A percentile compares a stretch with the other conserved stretches of the same genome.
These are phyloP conservation scores for Rhodinocichla rosea DNA, from an alignment of 2,113 vertebrate genomes.

Conservation along the genomic window DNA sequence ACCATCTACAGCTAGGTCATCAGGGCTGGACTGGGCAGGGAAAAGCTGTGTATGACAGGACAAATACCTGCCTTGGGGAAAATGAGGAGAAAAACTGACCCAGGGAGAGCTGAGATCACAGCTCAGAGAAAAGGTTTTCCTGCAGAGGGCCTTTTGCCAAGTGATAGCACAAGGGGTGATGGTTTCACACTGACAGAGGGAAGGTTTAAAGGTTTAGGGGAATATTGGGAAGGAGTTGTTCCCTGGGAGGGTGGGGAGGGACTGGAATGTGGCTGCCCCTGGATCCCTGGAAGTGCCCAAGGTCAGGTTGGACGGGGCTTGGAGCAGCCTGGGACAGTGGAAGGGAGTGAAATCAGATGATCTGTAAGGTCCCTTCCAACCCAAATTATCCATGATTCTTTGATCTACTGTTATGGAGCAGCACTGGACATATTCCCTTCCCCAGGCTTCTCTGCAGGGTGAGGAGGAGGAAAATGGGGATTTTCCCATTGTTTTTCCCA, in stretches of 20 bases:
- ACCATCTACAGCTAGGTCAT: not conserved
- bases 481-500: no score
- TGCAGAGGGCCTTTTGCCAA: not conserved
- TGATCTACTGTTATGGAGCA: not conserved
- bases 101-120: not conserved
- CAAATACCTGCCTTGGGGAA: not conserved
- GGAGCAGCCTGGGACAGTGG: fast-evolving
- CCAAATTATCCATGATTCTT: not conserved
- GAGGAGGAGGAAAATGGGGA: not conserved
- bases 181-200: not conserved
- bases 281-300: not conserved
- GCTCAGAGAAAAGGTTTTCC: not conserved
- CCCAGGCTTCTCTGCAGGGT: not conserved
- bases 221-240: not conserved
- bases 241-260: not conserved
- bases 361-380: not conserved
- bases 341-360: not conserved
- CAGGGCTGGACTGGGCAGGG: not conserved
- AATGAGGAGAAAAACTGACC: not conserved
- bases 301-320: fast-evolving
- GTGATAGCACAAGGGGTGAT: not conserved
- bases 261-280: not conserved
- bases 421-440: not conserved
- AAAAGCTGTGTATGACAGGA: fast-evolving
- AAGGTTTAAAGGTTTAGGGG: no score